Conservation (phyloP, 64 coral and sea anemone species). For the Stichodactyla helianthus region DNA sequence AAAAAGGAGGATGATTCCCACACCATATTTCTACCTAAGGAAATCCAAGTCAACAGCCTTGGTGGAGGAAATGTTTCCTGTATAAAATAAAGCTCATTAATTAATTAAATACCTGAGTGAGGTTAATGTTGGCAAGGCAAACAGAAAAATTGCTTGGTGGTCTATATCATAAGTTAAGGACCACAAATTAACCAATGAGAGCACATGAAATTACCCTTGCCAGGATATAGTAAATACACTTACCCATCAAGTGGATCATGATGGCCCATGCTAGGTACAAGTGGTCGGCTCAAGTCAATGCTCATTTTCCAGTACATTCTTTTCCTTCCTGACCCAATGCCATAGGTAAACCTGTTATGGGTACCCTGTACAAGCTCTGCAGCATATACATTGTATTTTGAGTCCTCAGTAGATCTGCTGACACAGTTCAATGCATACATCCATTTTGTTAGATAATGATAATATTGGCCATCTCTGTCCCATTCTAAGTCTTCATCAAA, state of each 20-base stretch:
- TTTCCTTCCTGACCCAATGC: conserved; percentile 43
- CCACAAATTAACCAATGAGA: no score
- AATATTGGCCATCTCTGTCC: conserved; percentile 68
- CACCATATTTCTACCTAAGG: no score
- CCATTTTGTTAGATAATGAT: conserved; percentile 66
- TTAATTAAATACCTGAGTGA: no score
- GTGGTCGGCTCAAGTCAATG: conserved; percentile 49
- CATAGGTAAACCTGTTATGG: conserved; percentile 51
- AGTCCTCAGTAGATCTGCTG: conserved; percentile 19
- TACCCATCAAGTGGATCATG: conserved; percentile 60
- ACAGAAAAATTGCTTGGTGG: no score
- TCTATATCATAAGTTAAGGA: no score
- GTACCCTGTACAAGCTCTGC: conserved; percentile 45
- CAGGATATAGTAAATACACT: neutral
- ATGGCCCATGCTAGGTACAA: conserved; percentile 61
- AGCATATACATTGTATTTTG: conserved; percentile 19
- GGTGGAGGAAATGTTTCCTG: no score
- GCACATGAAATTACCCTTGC: neutral
- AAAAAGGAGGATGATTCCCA: neutral
- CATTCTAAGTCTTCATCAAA: conserved; percentile 61
- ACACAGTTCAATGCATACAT: conserved; percentile 50
- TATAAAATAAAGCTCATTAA: no score
- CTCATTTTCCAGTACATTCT: conserved; percentile 84
- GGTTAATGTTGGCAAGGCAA: no score
- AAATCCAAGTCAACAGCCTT: no score